phyloP scores from a whole-genome alignment of 2,797 vertebrate genomes.

The Sebastiscus albofasciatus region DNA sequence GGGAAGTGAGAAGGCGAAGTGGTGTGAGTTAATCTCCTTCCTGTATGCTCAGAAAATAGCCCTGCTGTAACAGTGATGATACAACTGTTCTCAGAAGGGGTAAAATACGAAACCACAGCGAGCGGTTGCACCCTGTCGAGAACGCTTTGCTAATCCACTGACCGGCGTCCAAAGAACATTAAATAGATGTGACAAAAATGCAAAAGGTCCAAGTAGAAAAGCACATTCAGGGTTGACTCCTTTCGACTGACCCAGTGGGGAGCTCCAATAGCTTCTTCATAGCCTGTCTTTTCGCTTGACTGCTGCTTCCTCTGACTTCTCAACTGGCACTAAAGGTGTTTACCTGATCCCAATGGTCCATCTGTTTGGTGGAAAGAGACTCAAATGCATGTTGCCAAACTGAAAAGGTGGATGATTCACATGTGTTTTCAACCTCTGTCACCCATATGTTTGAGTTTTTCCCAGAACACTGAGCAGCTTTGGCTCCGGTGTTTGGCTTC shows the following conservation, averaged over 20 bases:
- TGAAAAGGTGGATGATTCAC: slow-evolving; percentile 53
- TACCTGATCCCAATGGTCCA: slow-evolving; percentile 17
- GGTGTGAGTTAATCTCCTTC: slow-evolving; percentile 70
- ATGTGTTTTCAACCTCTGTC: slow-evolving; percentile 44
- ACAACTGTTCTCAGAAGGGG: slow-evolving; percentile 9
- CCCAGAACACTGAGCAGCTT: slow-evolving; percentile 35
- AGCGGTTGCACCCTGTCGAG: background rate
- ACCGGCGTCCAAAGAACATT: background rate
- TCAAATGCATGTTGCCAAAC: slow-evolving; percentile 7
- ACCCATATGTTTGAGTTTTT: slow-evolving; percentile 42
- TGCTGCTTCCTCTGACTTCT: slow-evolving; percentile 1
- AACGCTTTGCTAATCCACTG: background rate
- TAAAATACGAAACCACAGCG: background rate
- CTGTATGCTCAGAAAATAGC: slow-evolving; percentile 59
- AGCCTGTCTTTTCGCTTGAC: background rate
- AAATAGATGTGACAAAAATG: slow-evolving; percentile 24
- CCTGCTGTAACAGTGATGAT: slow-evolving; percentile 12
- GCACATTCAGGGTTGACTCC: background rate
- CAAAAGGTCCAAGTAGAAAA: slow-evolving; percentile 12
- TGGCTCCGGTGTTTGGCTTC: slow-evolving; percentile 39
- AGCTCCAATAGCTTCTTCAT: background rate
- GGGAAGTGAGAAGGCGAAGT: slow-evolving; percentile 67
- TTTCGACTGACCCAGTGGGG: background rate
- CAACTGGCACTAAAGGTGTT: slow-evolving; percentile 33
- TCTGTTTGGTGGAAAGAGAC: slow-evolving; percentile 16